Conservation (phyloP, 1,140 invertebrate species). For the Lucilia cuprina region DNA sequence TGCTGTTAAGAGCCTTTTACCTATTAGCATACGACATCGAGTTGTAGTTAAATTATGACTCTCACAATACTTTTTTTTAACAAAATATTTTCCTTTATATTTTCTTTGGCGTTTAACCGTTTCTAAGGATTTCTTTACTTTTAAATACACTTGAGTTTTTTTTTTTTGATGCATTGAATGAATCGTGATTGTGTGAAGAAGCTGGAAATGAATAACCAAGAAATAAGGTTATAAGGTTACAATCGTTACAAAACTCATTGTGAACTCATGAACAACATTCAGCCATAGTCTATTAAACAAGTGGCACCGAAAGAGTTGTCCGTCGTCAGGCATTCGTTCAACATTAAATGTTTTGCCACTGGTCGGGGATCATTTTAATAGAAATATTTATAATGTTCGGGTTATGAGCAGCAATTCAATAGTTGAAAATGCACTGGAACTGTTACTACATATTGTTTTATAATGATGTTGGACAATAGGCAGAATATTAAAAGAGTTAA, state of each 20-base stretch:
- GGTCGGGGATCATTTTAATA: neutral
- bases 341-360: constrained; percentile 17
- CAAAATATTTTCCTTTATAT: neutral
- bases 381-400: too few species aligned
- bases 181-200: neutral
- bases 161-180: neutral
- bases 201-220: neutral
- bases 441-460: too few species aligned
- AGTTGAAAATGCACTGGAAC: too few species aligned
- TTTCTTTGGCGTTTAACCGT: neutral
- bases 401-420: too few species aligned
- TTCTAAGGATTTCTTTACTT: neutral
- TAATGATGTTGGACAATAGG: too few species aligned
- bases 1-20: too few species aligned
- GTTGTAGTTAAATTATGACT: too few species aligned
- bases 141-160: neutral
- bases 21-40: too few species aligned
- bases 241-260: neutral
- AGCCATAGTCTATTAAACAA: too few species aligned
- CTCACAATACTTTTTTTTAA: too few species aligned
- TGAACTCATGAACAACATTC: neutral
- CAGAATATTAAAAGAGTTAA: too few species aligned
- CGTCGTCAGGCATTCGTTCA: neutral
- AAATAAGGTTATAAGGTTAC: constrained; percentile 38
- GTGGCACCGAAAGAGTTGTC: neutral